A percentile compares a stretch with the other conserved stretches of the same genome.
phyloP scores from a whole-genome alignment of 2,113 vertebrate species.

The Poeciliopsis retropinna region DNA sequence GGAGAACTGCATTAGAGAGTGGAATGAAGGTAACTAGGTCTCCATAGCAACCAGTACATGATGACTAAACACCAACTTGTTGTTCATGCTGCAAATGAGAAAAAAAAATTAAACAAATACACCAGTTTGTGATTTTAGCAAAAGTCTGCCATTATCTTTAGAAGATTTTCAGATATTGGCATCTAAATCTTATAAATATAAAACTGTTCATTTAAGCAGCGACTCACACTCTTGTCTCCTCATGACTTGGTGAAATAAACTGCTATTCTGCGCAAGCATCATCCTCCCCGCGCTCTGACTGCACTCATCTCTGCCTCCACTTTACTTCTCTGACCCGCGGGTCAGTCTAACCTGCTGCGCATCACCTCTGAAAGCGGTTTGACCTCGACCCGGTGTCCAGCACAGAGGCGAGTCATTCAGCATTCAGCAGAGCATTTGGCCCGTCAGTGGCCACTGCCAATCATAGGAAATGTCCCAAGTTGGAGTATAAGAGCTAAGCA shows the following conservation, averaged over 20 bases:
- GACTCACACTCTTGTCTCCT: not conserved
- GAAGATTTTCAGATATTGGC: not conserved
- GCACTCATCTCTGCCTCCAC: slow-evolving; percentile 27
- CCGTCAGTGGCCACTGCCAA: not conserved
- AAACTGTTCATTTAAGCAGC: not conserved
- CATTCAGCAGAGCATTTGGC: slow-evolving; percentile 16
- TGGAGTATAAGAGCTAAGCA: not conserved
- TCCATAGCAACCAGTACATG: no score
- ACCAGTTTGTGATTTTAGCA: no score
- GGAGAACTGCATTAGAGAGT: no score
- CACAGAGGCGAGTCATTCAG: slow-evolving; percentile 8
- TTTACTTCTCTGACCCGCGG: not conserved
- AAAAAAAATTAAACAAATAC: no score
- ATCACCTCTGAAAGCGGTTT: slow-evolving; percentile 45
- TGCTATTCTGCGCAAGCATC: not conserved
- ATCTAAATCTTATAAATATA: no score
- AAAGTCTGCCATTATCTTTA: no score
- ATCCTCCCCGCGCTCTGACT: slow-evolving; percentile 11
- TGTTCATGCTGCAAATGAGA: no score
- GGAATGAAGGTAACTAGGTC: no score
- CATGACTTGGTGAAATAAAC: not conserved
- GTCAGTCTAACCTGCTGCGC: slow-evolving; percentile 21
- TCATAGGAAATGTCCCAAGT: slow-evolving; percentile 14
- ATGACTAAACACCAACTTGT: no score
- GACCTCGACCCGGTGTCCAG: slow-evolving; percentile 31